phyloP scores from a whole-genome alignment of 2,797 vertebrate species.

The Prunella strophiata region DNA sequence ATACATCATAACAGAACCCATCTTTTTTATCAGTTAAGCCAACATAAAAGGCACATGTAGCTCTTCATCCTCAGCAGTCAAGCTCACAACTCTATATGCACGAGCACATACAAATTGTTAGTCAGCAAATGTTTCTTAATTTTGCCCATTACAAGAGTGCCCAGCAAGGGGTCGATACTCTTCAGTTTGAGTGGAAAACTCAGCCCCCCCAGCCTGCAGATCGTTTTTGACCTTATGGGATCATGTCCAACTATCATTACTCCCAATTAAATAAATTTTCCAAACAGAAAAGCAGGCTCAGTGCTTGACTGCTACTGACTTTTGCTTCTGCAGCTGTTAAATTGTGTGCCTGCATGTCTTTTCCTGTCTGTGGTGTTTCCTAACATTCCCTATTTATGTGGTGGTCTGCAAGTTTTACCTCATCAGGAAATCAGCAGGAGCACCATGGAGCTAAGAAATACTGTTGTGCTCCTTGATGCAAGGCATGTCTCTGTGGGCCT shows the following conservation, averaged over 20 bases:
- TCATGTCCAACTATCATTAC: neutral
- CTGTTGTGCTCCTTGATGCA: conserved; percentile 24
- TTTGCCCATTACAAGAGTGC: neutral
- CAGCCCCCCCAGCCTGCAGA: neutral
- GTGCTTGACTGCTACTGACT: neutral
- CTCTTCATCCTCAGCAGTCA: neutral
- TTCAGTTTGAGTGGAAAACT: neutral
- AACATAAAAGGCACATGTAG: neutral
- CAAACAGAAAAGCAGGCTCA: neutral
- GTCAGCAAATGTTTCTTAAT: conserved; percentile 8
- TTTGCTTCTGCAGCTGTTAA: neutral
- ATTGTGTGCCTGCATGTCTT: neutral
- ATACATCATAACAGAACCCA: neutral
- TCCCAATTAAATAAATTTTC: neutral
- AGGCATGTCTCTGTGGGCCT: conserved; percentile 13
- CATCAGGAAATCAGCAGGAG: conserved; percentile 40
- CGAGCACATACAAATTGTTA: neutral
- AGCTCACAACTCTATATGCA: neutral
- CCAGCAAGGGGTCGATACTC: neutral
- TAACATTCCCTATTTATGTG: neutral
- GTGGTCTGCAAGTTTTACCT: conserved; percentile 8
- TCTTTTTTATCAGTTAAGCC: neutral
- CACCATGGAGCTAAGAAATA: neutral
- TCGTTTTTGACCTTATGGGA: neutral
- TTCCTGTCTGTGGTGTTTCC: neutral